phyloP scores from a whole-genome alignment of 1,140 invertebrate species.

The Eubasilissa regina region DNA sequence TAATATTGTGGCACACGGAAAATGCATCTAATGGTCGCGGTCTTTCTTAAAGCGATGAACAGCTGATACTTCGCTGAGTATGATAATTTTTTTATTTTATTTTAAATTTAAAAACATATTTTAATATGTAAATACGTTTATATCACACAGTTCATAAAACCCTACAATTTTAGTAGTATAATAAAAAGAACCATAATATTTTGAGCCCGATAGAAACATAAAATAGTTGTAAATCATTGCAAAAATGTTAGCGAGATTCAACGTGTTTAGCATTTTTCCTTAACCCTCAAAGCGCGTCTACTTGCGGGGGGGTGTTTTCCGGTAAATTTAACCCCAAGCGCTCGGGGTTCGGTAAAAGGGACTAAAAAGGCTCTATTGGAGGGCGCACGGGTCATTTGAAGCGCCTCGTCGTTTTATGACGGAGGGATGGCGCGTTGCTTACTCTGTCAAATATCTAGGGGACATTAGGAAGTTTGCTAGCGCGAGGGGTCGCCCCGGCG shows the following conservation, averaged over 20 bases:
- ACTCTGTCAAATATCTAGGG: conserved; percentile 31
- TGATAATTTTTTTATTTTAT: too few species aligned
- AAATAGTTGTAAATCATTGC: too few species aligned
- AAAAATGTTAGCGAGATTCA: not conserved
- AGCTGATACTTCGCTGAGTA: too few species aligned
- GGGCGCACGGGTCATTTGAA: conserved; percentile 36
- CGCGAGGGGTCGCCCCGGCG: not conserved
- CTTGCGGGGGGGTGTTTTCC: conserved; percentile 32
- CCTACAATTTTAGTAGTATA: too few species aligned
- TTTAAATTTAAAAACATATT: too few species aligned
- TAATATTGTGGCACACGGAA: too few species aligned
- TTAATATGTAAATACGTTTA: too few species aligned
- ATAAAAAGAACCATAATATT: too few species aligned
- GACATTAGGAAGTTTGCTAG: conserved; percentile 27
- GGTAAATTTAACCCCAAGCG: conserved; percentile 39
- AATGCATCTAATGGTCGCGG: too few species aligned
- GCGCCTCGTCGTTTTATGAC: conserved; percentile 32
- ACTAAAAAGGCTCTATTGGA: conserved; percentile 38
- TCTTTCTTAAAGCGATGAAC: too few species aligned
- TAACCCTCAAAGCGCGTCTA: conserved; percentile 3
- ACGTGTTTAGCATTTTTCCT: conserved; percentile 19
- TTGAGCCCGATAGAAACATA: too few species aligned
- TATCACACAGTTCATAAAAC: too few species aligned
- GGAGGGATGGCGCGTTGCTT: conserved; percentile 23
- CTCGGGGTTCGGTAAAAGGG: conserved; percentile 20